phyloP scores from a whole-genome alignment of 2,797 vertebrate species.

The Acipenser ruthenus region DNA sequence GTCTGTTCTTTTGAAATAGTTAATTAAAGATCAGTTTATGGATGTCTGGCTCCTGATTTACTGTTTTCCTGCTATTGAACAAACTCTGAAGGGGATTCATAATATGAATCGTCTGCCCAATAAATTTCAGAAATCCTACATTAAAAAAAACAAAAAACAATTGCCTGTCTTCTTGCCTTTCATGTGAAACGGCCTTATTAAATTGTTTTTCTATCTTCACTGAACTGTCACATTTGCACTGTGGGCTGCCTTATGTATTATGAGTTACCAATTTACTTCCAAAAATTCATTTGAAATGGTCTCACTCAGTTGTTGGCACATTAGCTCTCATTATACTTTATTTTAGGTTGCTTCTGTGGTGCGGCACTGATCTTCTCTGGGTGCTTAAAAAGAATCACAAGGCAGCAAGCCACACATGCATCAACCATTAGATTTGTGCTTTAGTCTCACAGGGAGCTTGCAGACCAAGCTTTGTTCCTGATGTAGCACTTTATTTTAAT shows the following conservation, averaged over 20 bases:
- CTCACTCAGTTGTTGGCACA: not conserved
- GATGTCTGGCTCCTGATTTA: no score
- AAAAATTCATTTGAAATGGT: not conserved
- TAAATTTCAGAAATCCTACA: not conserved
- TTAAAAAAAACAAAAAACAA: not conserved
- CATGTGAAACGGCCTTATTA: not conserved
- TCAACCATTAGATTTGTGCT: no score
- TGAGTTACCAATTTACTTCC: not conserved
- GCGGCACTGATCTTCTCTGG: no score
- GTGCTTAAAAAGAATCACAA: no score
- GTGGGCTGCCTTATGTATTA: not conserved
- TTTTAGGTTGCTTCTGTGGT: no score
- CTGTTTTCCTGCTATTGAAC: no score
- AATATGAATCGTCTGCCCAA: not conserved
- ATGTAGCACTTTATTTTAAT: conserved; percentile 41
- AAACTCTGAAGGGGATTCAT: no score
- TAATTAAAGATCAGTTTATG: no score
- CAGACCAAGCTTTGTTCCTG: conserved; percentile 8
- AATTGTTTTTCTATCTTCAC: not conserved
- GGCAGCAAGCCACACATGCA: no score
- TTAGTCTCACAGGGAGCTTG: no score
- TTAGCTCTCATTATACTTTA: not conserved
- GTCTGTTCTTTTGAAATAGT: no score
- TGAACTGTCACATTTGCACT: not conserved
- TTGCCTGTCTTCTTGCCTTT: not conserved